A percentile compares a stretch with the other conserved stretches of the same genome.
These are phyloP conservation scores for Psilanteris sp. DNA, from an alignment of 1,140 invertebrate species.

Conservation along the genomic window DNA sequence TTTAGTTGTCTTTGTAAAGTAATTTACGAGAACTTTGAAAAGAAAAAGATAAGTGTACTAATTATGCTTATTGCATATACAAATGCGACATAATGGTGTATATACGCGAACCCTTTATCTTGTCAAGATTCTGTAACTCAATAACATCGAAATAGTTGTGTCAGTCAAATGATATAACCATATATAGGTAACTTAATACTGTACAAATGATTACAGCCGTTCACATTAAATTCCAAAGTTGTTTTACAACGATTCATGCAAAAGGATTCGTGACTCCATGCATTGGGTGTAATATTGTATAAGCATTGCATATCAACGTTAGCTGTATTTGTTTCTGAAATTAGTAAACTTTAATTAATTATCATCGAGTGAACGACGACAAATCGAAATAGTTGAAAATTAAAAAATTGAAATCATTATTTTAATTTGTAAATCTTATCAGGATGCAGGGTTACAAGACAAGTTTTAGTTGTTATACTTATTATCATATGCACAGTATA, in stretches of 20 bases:
- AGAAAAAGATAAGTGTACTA: conserved; percentile 36
- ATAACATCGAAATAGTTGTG: conserved; percentile 53
- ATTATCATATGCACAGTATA: no score
- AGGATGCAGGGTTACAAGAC: no score
- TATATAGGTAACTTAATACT: conserved; percentile 53
- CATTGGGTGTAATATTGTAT: no score
- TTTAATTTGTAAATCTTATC: no score
- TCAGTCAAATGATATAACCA: conserved; percentile 58
- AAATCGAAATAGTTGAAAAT: no score
- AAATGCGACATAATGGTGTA: conserved; percentile 19
- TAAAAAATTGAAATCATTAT: no score
- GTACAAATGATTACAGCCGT: conserved; percentile 54
- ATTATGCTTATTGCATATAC: conserved; percentile 44
- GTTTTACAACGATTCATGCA: conserved; percentile 41
- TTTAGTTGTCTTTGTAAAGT: conserved; percentile 15
- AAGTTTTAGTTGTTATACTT: no score
- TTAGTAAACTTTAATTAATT: no score
- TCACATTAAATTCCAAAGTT: conserved; percentile 50
- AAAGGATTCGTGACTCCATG: conserved; percentile 46
- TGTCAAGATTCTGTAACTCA: conserved; percentile 51
- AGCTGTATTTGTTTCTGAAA: no score
- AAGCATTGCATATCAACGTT: conserved; percentile 9
- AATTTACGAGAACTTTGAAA: conserved; percentile 28
- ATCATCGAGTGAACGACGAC: no score
- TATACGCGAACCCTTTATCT: conserved; percentile 50